Evolutionary conservation across 2,888 invertebrate genomes (phyloP).

Genomic region (Chirona hameri): DNA sequence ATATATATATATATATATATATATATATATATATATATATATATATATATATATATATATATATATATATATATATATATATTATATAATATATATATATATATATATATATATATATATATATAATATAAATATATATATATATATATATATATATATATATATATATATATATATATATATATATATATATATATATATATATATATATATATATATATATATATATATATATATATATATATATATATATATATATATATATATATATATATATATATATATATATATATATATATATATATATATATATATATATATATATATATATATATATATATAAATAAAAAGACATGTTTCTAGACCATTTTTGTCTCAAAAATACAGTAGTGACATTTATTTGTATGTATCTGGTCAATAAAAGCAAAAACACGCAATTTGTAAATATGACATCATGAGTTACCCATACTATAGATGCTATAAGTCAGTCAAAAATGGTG

Average conservation of each 20-base stretch:
- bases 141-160: not conserved
- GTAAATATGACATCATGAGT: too few relatives aligned
- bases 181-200: not conserved
- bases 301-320: not conserved
- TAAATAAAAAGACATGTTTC: too few relatives aligned
- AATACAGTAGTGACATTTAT: too few relatives aligned
- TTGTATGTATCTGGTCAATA: too few relatives aligned
- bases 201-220: not conserved
- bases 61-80: conserved; percentile 24
- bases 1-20: conserved; percentile 25
- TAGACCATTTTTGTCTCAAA: too few relatives aligned
- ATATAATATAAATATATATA: not conserved
- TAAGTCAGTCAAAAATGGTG: too few relatives aligned
- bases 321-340: not conserved
- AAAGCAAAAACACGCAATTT: too few relatives aligned
- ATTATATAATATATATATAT: conserved; percentile 7
- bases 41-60: conserved; percentile 1
- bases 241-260: not conserved
- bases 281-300: not conserved
- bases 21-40: not conserved
- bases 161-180: not conserved
- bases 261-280: not conserved
- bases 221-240: not conserved
- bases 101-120: not conserved
- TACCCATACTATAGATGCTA: too few relatives aligned